A percentile compares a stretch with the other conserved stretches of the same genome.
phyloP scores from a whole-genome alignment of 2,888 invertebrate species.

The Sicus ferrugineus region DNA sequence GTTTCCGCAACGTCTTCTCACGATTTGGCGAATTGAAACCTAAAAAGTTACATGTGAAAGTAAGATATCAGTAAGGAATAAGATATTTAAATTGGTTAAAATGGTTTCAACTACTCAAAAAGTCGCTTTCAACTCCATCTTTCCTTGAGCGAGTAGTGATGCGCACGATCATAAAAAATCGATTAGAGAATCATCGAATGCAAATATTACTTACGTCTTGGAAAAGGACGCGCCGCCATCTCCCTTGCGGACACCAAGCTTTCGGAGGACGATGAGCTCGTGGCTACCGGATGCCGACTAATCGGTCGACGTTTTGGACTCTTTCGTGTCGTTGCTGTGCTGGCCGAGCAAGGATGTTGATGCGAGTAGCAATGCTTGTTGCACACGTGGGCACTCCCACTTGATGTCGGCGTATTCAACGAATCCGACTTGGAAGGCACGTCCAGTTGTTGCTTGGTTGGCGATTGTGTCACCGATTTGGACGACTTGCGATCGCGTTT shows the following conservation, averaged over 20 bases:
- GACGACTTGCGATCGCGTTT: constrained; percentile 71
- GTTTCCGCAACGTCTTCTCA: constrained; percentile 60
- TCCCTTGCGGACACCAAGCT: constrained; percentile 68
- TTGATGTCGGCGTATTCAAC: constrained; percentile 46
- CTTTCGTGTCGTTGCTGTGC: constrained; percentile 66
- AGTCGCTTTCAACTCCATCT: too few relatives aligned
- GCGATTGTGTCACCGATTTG: constrained; percentile 59
- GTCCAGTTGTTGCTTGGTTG: constrained; percentile 69
- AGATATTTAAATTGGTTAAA: neutral
- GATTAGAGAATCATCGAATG: neutral
- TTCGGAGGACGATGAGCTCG: constrained; percentile 71
- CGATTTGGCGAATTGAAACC: constrained; percentile 52
- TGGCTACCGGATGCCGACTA: constrained; percentile 67
- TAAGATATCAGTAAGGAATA: neutral
- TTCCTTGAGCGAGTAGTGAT: too few relatives aligned
- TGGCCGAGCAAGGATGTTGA: constrained; percentile 57
- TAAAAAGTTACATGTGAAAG: constrained; percentile 37
- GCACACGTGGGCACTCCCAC: constrained; percentile 46
- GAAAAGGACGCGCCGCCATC: constrained; percentile 52
- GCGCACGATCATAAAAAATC: neutral
- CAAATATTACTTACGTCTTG: constrained; percentile 45
- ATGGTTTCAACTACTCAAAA: too few relatives aligned
- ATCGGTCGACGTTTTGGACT: constrained; percentile 70
- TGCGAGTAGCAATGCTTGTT: constrained; percentile 52
- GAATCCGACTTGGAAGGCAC: constrained; percentile 65